Conservation (phyloP, 2,797 vertebrate genomes). For the Clarias pachynema region DNA sequence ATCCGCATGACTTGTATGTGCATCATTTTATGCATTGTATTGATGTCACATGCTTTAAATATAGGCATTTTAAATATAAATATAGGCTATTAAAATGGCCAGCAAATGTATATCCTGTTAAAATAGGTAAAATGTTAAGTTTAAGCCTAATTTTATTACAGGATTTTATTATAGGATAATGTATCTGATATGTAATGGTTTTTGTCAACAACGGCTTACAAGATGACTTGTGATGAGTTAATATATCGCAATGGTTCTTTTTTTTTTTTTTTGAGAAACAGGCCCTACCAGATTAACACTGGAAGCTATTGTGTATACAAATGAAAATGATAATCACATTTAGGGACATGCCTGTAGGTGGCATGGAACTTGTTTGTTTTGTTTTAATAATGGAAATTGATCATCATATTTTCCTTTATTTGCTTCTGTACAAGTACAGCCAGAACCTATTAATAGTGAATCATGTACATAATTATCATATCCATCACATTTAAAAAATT, state of each 20-base stretch:
- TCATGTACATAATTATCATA: background rate
- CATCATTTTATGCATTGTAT: no score
- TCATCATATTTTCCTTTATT: background rate
- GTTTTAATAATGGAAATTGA: background rate
- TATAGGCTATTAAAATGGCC: no score
- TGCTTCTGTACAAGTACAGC: background rate
- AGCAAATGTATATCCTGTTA: background rate
- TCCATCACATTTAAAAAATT: background rate
- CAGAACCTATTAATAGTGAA: background rate
- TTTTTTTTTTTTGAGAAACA: background rate
- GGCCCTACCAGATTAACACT: background rate
- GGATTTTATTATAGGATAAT: background rate
- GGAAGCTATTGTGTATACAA: background rate
- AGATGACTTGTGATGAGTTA: background rate
- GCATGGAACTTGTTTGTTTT: background rate
- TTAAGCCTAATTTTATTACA: background rate
- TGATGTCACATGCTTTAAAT: no score
- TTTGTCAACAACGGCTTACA: background rate
- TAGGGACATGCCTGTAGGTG: background rate
- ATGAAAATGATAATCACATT: background rate
- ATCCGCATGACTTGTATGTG: no score
- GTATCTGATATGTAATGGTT: background rate
- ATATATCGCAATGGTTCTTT: background rate
- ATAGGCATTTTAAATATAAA: no score
- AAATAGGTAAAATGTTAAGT: no score